Base-by-base conservation (phyloP, 2,888 invertebrate species). In the Pristionchus maxplancki region DNA sequence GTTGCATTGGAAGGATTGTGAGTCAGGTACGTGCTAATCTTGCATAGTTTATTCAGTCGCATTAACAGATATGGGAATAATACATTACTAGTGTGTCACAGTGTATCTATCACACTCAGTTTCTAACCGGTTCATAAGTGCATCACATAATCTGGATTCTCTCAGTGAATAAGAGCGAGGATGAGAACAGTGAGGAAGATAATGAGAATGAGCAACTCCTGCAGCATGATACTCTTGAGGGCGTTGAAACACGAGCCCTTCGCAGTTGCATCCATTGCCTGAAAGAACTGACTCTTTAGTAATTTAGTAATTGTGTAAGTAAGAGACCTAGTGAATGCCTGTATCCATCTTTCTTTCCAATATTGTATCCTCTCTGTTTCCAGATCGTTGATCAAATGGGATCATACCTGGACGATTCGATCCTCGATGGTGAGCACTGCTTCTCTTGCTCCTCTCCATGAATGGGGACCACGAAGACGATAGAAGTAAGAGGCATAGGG, bases 361-460 rank as follows among this genome's bases (percentile, higher is more conserved):
- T n/a, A n/a, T n/a, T n/a, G n/a, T n/a, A n/a, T n/a, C n/a, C n/a
- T n/a, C n/a, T n/a, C n/a, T n/a, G n/a, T n/a, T n/a, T n/a, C n/a
- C n/a, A n/a, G n/a, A n/a, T n/a, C n/a, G n/a, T n/a, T n/a, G n/a
- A n/a, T n/a, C n/a, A n/a, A n/a, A n/a, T n/a, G n/a, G n/a, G n/a
- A n/a, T n/a, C 78, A 15, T 6, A 88, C 88, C 62, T 58, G 28
- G 11, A 40, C 62, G 20, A 93, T 91, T n/a, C 93, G 83, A 48
- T 92, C 82, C 50, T 90, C 89, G 40, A 91, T 89, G 15, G 88
- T 89, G 81, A 93, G 58, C 37, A 93, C 90, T 31, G 93, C 93
- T 1, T 91, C 62, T 74, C 92, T 87, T 50, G 93, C 93, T n/a
- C 91, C 92, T 15, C 78, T 40, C 93, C 93, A 93, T 11, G 89